Percentiles rank a stretch among this genome's conserved stretches.
Conservation (phyloP, 2,113 vertebrate genomes). For the Centrocercus urophasianus region DNA sequence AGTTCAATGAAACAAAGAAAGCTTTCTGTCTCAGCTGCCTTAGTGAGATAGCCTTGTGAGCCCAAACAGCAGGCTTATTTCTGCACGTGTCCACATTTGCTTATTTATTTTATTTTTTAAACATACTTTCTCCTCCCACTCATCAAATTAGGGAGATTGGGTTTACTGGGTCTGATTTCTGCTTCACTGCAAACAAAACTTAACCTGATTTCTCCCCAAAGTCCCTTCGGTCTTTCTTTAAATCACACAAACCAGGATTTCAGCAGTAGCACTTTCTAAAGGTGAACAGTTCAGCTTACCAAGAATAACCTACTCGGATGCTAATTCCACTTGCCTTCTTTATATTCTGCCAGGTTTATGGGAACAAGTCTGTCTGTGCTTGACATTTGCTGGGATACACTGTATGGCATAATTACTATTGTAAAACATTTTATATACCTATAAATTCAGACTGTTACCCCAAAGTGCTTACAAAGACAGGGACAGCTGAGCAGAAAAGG, state of each 20-base stretch:
- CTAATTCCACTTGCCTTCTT: conserved; percentile 3
- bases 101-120: not conserved
- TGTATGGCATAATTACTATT: not conserved
- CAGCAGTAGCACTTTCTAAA: not conserved
- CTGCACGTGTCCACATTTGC: not conserved
- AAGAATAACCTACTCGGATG: not conserved
- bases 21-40: not conserved
- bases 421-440: not conserved
- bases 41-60: not conserved
- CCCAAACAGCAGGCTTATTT: not conserved
- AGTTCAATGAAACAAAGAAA: not conserved
- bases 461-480: not conserved
- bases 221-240: not conserved
- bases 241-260: not conserved
- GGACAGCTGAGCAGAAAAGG: not conserved
- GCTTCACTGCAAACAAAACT: not conserved
- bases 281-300: conserved; percentile 21
- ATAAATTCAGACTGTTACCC: not conserved
- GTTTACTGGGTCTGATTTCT: not conserved
- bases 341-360: not conserved
- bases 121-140: not conserved
- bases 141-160: not conserved
- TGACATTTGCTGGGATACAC: conserved; percentile 12
- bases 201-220: not conserved
- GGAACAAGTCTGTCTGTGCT: not conserved